Evolutionary conservation across 2,113 vertebrate species (phyloP).

Genomic region (Siniperca chuatsi): DNA sequence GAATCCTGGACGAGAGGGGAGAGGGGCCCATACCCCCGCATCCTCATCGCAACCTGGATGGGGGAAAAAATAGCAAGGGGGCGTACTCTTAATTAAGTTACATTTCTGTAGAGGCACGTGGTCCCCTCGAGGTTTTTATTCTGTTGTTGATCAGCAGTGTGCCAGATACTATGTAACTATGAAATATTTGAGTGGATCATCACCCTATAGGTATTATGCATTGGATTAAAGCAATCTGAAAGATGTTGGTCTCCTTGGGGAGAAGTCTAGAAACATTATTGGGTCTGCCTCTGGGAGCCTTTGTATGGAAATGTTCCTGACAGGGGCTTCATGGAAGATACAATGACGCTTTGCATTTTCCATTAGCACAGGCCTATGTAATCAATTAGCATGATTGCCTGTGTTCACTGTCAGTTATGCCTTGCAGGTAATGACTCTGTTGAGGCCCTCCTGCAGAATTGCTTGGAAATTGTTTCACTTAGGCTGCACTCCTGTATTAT

Average conservation of each 20-base stretch:
- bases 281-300: constrained; percentile 22
- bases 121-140: constrained; percentile 9
- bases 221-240: constrained; percentile 32
- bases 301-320: constrained; percentile 46
- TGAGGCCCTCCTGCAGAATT: constrained; percentile 56
- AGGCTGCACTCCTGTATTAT: constrained; percentile 38
- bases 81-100: constrained; percentile 42
- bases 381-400: constrained; percentile 76
- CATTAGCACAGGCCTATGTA: constrained; percentile 65
- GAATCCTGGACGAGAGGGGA: constrained; percentile 68
- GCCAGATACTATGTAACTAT: constrained; percentile 13
- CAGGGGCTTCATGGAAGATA: constrained; percentile 52
- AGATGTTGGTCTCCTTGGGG: constrained; percentile 9
- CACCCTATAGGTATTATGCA: constrained; percentile 27
- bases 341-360: constrained; percentile 68
- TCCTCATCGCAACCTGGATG: constrained; percentile 55
- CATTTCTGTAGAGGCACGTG: constrained; percentile 11
- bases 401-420: constrained; percentile 75
- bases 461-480: constrained; percentile 52
- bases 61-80: constrained; percentile 14
- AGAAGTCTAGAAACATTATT: constrained; percentile 45
- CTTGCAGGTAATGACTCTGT: constrained; percentile 69
- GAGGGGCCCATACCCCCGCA: constrained; percentile 56
- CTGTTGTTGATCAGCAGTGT: constrained; percentile 28
- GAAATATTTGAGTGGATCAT: constrained; percentile 19